Base-by-base conservation (phyloP, 2,113 vertebrate species). In the Tachysurus fulvidraco region DNA sequence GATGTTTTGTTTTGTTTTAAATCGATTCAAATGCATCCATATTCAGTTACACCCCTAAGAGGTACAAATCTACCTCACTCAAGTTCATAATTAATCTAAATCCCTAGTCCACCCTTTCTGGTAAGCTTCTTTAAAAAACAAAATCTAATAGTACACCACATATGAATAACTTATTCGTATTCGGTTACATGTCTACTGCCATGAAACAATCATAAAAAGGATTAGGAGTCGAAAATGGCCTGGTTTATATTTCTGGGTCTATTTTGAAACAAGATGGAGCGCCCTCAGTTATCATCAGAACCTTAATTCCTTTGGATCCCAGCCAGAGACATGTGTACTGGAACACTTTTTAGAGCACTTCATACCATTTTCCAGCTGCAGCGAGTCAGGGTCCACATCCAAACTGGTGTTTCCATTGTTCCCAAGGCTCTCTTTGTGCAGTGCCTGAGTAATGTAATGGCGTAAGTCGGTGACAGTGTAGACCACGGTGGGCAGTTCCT, bases 381-480 rank as follows among this genome's bases (percentile, higher is more conserved):
- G 93, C 73, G 96, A 93, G 54, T 94, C 91, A 0, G 93, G 92
- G 83, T 96, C 95, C 82, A 93, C 90, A 86, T 93, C 93, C 91
- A 97, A 88, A 77, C 95, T 96, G 74, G 91, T 87, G 77, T 97
- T 97, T 89, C 88, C 94, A 87, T 95, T 86, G 85, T 87, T 87
- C 81, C 86, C 73, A 14, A 97, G 93, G 91, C 94, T 91, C 64
- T 96, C 96, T 88, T 95, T 97, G 89, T 96, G 95, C 80, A 99
- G 94, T 0, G 95, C 96, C 90, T 97, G 96, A 0, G 94, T 96
- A 91, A 99, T 96, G 90, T 96, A 97, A 92, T 97, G 96, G 80
- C 93, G 93, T 92, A 98, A 96, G 92, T 98, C 96, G 2, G 95
- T 95, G 93, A 97, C 95, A 89, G 96, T 97, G 93, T 99, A 97